A percentile compares a stretch with the other conserved stretches of the same genome.
phyloP scores from a whole-genome alignment of 1,140 invertebrate genomes.

The Orius laevigatus region DNA sequence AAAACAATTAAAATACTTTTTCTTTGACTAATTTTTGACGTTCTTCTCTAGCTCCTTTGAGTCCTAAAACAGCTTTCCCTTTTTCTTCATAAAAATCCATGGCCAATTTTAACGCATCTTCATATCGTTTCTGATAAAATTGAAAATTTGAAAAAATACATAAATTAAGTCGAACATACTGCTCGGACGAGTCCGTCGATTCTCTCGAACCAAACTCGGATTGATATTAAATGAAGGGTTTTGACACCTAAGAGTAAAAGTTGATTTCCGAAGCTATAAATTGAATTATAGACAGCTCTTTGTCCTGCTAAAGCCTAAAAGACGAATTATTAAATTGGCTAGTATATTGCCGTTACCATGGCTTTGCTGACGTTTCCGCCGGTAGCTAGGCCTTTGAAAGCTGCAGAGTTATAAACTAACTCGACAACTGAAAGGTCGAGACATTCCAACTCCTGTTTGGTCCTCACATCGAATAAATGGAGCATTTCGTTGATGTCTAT shows the following conservation, averaged over 20 bases:
- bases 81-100: conserved; percentile 48
- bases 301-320: conserved; percentile 65
- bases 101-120: conserved; percentile 45
- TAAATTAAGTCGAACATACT: conserved; percentile 23
- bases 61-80: conserved; percentile 45
- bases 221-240: conserved; percentile 58
- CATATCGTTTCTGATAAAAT: conserved; percentile 35
- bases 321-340: conserved; percentile 3
- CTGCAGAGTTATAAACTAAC: conserved; percentile 78
- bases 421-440: conserved; percentile 68
- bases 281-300: conserved; percentile 78
- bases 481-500: conserved; percentile 74
- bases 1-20: conserved; percentile 30
- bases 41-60: conserved; percentile 37
- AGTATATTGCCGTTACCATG: conserved; percentile 30
- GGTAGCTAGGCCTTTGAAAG: conserved; percentile 72
- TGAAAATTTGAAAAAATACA: conserved; percentile 6
- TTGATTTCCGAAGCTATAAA: conserved; percentile 63
- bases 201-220: conserved; percentile 69
- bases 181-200: conserved; percentile 50
- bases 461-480: conserved; percentile 75
- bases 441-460: conserved; percentile 66
- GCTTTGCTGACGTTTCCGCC: conserved; percentile 63
- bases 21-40: conserved; percentile 40
- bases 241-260: conserved; percentile 70